Evolutionary conservation across 2,113 vertebrate species (phyloP).

Genomic region (Cercopithecus mona): DNA sequence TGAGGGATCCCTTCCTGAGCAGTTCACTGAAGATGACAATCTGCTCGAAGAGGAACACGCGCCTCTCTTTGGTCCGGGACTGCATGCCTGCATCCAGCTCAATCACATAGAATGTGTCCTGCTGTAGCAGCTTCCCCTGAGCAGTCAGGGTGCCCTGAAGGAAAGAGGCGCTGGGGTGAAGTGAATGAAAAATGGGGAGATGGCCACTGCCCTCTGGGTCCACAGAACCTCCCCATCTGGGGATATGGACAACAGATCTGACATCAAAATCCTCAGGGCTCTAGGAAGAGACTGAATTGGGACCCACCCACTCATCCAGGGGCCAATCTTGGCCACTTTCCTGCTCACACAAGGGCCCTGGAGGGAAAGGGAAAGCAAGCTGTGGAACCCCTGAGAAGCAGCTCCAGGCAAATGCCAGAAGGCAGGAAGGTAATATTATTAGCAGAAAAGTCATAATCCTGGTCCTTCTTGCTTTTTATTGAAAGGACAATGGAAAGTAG

Average conservation of each 20-base stretch:
- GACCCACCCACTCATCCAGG: neutral
- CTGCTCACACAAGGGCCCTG: neutral
- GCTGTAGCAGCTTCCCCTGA: conserved; percentile 97
- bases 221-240: neutral
- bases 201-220: neutral
- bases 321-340: neutral
- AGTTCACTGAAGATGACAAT: conserved; percentile 99
- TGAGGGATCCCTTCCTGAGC: conserved; percentile 97
- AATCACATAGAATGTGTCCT: conserved; percentile 97
- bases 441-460: conserved; percentile 5
- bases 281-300: neutral
- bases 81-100: conserved; percentile 95
- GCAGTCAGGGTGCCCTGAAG: conserved; percentile 94
- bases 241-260: neutral
- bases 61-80: conserved; percentile 95
- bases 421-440: neutral
- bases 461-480: neutral
- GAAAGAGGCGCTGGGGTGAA: neutral
- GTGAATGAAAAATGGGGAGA: neutral
- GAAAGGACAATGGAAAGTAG: neutral
- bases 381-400: neutral
- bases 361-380: neutral
- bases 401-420: neutral
- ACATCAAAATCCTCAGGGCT: neutral
- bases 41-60: conserved; percentile 98